phyloP scores from a whole-genome alignment of 2,797 vertebrate genomes.

The Dicrostonyx torquatus region DNA sequence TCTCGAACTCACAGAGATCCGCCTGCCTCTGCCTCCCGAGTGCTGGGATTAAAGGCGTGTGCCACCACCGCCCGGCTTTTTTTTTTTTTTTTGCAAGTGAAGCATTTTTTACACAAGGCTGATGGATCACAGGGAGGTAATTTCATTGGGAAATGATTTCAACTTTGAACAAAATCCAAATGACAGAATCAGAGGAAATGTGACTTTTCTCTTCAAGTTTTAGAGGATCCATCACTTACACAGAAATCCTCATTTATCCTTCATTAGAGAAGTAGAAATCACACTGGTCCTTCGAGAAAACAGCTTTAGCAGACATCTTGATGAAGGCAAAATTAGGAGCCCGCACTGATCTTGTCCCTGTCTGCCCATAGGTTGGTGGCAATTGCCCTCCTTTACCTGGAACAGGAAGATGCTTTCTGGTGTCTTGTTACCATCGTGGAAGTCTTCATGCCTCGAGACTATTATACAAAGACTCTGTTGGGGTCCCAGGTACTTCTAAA shows the following conservation, averaged over 20 bases:
- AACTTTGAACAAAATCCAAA: slow-evolving; percentile 1
- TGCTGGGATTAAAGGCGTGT: too few species aligned
- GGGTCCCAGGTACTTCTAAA: slow-evolving; percentile 89
- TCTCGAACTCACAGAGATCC: too few species aligned
- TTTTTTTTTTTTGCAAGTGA: too few species aligned
- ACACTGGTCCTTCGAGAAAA: fast-evolving
- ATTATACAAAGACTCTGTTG: slow-evolving; percentile 98
- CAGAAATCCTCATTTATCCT: fast-evolving
- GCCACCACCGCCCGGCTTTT: too few species aligned
- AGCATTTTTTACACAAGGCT: not conserved
- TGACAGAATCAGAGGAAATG: not conserved
- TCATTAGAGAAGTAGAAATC: not conserved
- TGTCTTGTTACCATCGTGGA: slow-evolving; percentile 96
- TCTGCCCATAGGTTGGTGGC: slow-evolving; percentile 91
- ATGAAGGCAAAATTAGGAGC: not conserved
- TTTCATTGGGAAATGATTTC: not conserved
- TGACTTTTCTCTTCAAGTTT: not conserved
- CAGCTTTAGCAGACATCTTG: fast-evolving
- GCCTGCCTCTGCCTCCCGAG: too few species aligned
- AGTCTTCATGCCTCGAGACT: slow-evolving; percentile 98
- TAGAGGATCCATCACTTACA: not conserved
- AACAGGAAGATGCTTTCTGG: slow-evolving; percentile 99
- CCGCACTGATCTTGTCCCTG: not conserved
- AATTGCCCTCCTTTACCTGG: slow-evolving; percentile 96
- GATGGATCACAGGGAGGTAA: not conserved